Base-by-base conservation (phyloP, 1,140 invertebrate species). In the Brachionus plicatilis region DNA sequence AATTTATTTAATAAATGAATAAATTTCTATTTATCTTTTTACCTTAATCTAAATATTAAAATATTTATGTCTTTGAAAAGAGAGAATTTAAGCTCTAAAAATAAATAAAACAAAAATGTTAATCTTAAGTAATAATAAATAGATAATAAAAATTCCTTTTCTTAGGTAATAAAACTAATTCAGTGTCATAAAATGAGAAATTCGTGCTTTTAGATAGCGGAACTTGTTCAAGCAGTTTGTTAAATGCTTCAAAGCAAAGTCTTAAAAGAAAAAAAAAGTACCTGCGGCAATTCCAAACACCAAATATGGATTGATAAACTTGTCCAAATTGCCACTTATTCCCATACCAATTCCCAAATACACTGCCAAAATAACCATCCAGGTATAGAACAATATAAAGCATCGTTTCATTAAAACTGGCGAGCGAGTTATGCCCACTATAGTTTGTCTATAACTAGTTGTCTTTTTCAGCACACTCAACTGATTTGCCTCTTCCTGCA, bases 331-430 rank as follows among this genome's bases (percentile, higher is more conserved):
- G 8, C 72, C 72, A 50, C 72, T 76, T 1, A 80, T 60, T 50
- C 50, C 76, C 50, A 60, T 80, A 41, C 76, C 50, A 41, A 80
- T 65, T 33, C 76, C 76, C n/a, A 60, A 27, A 80, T 60, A 80
- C 8, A 80, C 50, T 17, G 33, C 53, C 29, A 80, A 80, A 41
- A 60, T 80, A 50, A 60, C 53, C 76, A 80, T 80, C 76, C 50
- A 60, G 1, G 53, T 60, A 80, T 80, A 80, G 20, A 65, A 80
- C 8, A 80, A 41, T 11, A 80, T 80, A 24, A 80, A 80, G 37
- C 76, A 80, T 60, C 76, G 27, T 20, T 37, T 60, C 50, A 60
- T 60, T 37, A 80, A 3, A 65, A 43, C 24, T 41, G 76, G 53
- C 5, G 76, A 80, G 20, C 37, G 50, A 41, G 33, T 41, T 60